A percentile compares a stretch with the other conserved stretches of the same genome.
Evolutionary conservation across 1,140 invertebrate species (phyloP).

Genomic region (Calephelis virginiensis): DNA sequence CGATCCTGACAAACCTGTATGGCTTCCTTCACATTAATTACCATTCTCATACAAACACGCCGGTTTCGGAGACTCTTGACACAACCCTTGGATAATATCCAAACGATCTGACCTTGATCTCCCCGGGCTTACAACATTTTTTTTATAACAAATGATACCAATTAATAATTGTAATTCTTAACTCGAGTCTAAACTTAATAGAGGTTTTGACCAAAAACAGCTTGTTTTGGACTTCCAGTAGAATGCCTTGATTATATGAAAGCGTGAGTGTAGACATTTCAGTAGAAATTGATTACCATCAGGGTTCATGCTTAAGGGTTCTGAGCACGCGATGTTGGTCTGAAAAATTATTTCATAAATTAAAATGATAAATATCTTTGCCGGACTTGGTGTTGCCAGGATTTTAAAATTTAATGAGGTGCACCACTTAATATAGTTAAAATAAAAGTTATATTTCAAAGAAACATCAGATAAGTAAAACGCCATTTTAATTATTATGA

Average conservation of each 20-base stretch:
- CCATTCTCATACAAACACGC: no score
- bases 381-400: background rate
- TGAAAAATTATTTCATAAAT: conserved; percentile 16
- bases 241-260: conserved; percentile 13
- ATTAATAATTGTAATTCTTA: no score
- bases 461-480: background rate
- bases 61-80: no score
- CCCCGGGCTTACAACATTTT: no score
- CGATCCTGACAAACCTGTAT: no score
- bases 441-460: background rate
- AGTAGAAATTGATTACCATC: conserved; percentile 16
- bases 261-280: conserved; percentile 15
- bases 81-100: no score
- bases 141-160: no score
- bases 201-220: conserved; percentile 3
- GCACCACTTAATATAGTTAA: background rate
- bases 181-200: background rate
- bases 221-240: conserved; percentile 4
- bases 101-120: no score
- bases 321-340: background rate
- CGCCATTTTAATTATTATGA: background rate
- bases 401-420: conserved; percentile 7
- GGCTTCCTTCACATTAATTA: no score
- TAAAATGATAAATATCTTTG: conserved; percentile 12
- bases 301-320: conserved; percentile 4